Evolutionary conservation across 2,888 invertebrate genomes (phyloP).

Genomic region (Torymus texanus): DNA sequence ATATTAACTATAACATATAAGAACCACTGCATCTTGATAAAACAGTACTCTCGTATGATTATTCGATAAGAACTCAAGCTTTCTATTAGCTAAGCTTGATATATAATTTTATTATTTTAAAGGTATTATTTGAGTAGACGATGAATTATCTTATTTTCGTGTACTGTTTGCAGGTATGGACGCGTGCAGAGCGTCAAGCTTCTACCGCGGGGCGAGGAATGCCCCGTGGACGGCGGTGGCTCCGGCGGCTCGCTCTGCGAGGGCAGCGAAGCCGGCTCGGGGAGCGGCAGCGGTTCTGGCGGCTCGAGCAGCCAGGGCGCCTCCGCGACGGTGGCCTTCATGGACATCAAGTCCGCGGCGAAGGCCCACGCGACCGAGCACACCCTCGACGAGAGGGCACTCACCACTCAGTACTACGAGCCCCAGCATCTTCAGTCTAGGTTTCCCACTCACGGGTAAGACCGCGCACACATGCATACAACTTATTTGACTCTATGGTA

Average conservation of each 20-base stretch:
- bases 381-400: conserved; percentile 89
- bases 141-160: no score
- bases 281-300: conserved; percentile 72
- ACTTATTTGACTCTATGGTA: background rate
- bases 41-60: no score
- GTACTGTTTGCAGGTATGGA: conserved; percentile 86
- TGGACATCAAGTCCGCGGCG: conserved; percentile 97
- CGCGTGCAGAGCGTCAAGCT: conserved; percentile 98
- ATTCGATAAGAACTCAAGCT: no score
- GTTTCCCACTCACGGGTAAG: conserved; percentile 68
- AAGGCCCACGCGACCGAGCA: conserved; percentile 95
- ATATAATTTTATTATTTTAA: no score
- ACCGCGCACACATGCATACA: background rate
- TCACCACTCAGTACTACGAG: conserved; percentile 94
- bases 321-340: conserved; percentile 94
- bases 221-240: conserved; percentile 73
- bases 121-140: no score
- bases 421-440: conserved; percentile 78
- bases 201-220: conserved; percentile 81
- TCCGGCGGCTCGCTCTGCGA: conserved; percentile 75
- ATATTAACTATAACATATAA: no score
- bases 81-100: no score
- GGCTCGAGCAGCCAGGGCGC: conserved; percentile 80
- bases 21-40: no score
- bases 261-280: conserved; percentile 69